Conservation (phyloP, 2,888 invertebrate species). For the Ypsolopha sequella region DNA sequence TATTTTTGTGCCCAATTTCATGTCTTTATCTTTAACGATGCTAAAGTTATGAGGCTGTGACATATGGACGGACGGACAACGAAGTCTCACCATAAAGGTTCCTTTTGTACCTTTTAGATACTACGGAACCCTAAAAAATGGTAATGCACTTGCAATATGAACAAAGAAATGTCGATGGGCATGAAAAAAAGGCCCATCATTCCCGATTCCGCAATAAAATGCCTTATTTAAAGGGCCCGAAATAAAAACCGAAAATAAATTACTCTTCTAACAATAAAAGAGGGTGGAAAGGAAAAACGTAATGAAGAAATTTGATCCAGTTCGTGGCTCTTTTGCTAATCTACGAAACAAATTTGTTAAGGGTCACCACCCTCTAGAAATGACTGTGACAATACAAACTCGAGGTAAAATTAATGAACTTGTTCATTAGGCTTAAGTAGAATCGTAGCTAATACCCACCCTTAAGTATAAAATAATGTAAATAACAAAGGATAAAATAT, state of each 20-base stretch:
- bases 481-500: constrained; percentile 10
- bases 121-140: no score
- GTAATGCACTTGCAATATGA: no score
- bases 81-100: no score
- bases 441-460: constrained; percentile 43
- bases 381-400: constrained; percentile 7
- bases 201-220: not conserved
- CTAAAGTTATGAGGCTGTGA: no score
- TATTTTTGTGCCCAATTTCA: no score
- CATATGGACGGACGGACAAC: no score
- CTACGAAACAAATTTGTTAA: constrained; percentile 19
- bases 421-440: constrained; percentile 58
- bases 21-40: no score
- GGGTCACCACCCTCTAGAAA: constrained; percentile 10
- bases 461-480: constrained; percentile 7
- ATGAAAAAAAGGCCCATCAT: no score
- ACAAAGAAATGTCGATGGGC: no score
- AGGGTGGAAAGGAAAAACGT: not conserved
- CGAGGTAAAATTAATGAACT: constrained; percentile 48
- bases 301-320: not conserved
- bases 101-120: no score
- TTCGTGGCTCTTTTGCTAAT: not conserved
- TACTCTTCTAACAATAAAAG: not conserved
- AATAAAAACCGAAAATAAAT: not conserved
- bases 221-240: not conserved